phyloP scores from a whole-genome alignment of 1,140 invertebrate species.

The Vollenhovia emeryi region DNA sequence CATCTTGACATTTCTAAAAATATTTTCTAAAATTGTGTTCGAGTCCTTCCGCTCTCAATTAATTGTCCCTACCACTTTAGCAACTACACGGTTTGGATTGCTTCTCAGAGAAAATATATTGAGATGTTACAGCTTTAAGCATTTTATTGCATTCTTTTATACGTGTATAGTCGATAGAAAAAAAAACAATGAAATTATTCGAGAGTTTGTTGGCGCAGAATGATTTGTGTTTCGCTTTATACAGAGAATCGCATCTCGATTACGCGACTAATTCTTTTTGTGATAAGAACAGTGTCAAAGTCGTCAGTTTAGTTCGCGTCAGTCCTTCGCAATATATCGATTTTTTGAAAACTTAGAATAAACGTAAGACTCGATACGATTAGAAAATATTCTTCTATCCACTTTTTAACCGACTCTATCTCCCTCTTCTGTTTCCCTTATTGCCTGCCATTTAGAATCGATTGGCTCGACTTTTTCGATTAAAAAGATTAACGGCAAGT shows the following conservation, averaged over 20 bases:
- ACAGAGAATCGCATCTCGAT: not conserved
- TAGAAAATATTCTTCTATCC: not conserved
- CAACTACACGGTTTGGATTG: not conserved
- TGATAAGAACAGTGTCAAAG: not conserved
- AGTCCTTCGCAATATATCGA: not conserved
- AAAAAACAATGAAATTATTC: not conserved
- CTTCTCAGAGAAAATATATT: not conserved
- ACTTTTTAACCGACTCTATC: not conserved
- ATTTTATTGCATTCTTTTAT: not conserved
- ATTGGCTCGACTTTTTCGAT: not conserved
- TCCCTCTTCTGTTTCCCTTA: not conserved
- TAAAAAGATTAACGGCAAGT: slow-evolving; percentile 17
- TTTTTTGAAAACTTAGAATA: slow-evolving; percentile 5
- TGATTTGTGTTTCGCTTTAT: not conserved
- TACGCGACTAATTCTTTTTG: not conserved
- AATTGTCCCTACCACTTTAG: not conserved
- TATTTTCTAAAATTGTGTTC: not conserved
- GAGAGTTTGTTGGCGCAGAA: not conserved
- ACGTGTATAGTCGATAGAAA: not conserved
- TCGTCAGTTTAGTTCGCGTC: not conserved
- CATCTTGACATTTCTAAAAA: not conserved
- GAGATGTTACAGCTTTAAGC: not conserved
- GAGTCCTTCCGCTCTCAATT: not conserved
- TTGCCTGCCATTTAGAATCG: not conserved
- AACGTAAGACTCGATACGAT: not conserved